Evolutionary conservation across 2,888 invertebrate genomes (phyloP).

Genomic region (Achlya flavicornis): DNA sequence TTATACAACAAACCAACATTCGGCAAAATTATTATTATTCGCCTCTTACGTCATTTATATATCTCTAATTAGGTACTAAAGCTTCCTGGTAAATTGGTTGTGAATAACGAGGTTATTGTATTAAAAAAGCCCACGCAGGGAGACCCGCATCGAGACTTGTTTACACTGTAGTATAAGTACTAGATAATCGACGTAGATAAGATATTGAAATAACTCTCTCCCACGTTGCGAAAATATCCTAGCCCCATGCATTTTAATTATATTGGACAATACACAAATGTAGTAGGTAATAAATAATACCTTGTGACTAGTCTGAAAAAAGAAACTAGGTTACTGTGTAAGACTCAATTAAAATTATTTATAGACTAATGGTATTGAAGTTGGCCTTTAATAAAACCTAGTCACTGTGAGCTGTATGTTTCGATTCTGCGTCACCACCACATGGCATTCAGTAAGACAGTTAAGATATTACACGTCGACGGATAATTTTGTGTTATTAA

Average conservation of each 20-base stretch:
- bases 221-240: slow-evolving; percentile 5
- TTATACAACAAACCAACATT: neutral
- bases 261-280: neutral
- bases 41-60: slow-evolving; percentile 1
- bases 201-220: neutral
- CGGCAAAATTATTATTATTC: neutral
- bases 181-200: neutral
- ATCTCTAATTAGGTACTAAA: neutral
- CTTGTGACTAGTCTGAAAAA: slow-evolving; percentile 7
- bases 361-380: slow-evolving; percentile 24
- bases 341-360: slow-evolving; percentile 23
- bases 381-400: slow-evolving; percentile 7
- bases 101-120: neutral
- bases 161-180: neutral
- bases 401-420: neutral
- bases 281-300: slow-evolving; percentile 2
- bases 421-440: neutral
- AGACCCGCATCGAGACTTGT: neutral
- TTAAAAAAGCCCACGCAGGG: neutral
- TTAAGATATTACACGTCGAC: neutral
- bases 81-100: neutral
- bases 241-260: neutral
- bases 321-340: slow-evolving; percentile 32
- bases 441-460: slow-evolving; percentile 1
- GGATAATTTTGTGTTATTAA: neutral